These are phyloP conservation scores for Sipunculus nudus DNA, from an alignment of 2,888 invertebrate genomes.

Conservation along the genomic window DNA sequence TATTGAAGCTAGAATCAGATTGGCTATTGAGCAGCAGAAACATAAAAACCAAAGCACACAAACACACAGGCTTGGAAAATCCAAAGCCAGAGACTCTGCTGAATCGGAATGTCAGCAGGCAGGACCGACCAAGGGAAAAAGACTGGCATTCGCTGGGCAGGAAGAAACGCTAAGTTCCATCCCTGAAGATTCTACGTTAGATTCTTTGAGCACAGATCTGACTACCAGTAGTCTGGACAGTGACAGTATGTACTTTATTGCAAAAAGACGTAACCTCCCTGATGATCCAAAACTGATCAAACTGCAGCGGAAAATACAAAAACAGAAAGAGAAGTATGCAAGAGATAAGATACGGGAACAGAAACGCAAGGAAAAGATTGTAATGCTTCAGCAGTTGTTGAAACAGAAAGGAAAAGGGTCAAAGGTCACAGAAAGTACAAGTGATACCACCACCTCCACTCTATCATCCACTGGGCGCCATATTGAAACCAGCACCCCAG, in stretches of 20 bases:
- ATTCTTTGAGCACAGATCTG: conserved; percentile 23
- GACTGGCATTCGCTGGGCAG: conserved; percentile 43
- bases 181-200: conserved; percentile 50
- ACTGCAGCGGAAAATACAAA: conserved; percentile 52
- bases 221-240: conserved; percentile 24
- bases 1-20: too few species aligned
- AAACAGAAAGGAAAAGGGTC: conserved; percentile 47
- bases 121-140: conserved; percentile 21
- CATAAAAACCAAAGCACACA: neutral
- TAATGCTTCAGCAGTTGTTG: conserved; percentile 51
- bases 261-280: conserved; percentile 24
- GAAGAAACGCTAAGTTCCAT: conserved; percentile 58
- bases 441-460: too few species aligned
- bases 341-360: conserved; percentile 50
- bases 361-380: conserved; percentile 52
- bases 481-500: too few species aligned
- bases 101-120: neutral
- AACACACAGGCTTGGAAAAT: neutral
- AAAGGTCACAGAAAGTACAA: too few species aligned
- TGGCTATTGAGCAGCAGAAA: neutral
- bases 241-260: conserved; percentile 7
- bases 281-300: conserved; percentile 57
- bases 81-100: neutral
- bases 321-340: conserved; percentile 56
- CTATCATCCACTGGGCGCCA: too few species aligned